Evolutionary conservation across 2,888 invertebrate species (phyloP), one percentile per base, ranked within the genome.

Genomic region (Cancer borealis): DNA sequence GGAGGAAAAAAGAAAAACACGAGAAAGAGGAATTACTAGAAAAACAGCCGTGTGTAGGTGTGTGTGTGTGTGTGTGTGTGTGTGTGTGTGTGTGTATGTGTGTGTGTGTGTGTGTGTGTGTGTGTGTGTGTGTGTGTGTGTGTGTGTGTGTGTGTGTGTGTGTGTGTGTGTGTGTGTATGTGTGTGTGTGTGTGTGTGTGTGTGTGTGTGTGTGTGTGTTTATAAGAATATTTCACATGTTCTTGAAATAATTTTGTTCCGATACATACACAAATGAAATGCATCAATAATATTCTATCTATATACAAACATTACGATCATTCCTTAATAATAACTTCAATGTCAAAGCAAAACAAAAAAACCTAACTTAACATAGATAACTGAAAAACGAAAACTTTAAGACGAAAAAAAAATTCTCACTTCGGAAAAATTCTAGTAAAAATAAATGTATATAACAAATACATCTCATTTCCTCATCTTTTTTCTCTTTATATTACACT

Each of bases 81-180:
- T 88, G 46, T 88, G 49, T 39, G 90, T 54, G 54, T 91, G 49
- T 39, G 26, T 91, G 49, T 3, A 39, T 60, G 91, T 3, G 60
- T 47, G 17, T n/a, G 30, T 89, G 54, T 49, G 49, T 49, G 49
- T n/a, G n/a, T 17, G 66, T 66, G 10, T 46, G 10, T 89, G 47
- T 12, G 46, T 47, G 10, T 46, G 12, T 45, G 10, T 87, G 87
- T 26, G 87, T 26, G 45, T 87, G 30, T 87, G 87, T 26, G 87
- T 30, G 45, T 87, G 39, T 87, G 45, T 26, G 89, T 89, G 47
- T 89, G 46, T 47, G 46, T 89, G 46, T 45, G 49, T 47, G 89
- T 47, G 89, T 46, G 10, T 4, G 12, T 0, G 54, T 54, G 54
- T 54, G 54, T 54, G 54, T 54, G 54, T 54, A 3, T 54, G 54